Percentiles rank a stretch among this genome's conserved stretches.
These are phyloP conservation scores for Clarias pachynema DNA, from an alignment of 2,797 vertebrate genomes.

Conservation along the genomic window DNA sequence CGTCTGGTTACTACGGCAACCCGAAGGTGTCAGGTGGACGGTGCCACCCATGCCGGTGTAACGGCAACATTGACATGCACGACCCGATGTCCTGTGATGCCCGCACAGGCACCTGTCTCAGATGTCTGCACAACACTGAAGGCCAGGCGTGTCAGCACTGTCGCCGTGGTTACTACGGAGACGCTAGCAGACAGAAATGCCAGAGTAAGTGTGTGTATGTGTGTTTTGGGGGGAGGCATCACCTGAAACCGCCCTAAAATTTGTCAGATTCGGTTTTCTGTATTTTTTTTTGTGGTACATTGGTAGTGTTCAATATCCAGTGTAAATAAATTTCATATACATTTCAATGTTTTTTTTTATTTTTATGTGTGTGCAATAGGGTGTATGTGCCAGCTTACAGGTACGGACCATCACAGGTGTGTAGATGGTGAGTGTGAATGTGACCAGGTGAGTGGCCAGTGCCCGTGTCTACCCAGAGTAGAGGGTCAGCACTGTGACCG, in stretches of 20 bases:
- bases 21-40: constrained; percentile 78
- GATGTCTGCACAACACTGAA: constrained; percentile 88
- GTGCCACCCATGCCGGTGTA: constrained; percentile 88
- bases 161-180: constrained; percentile 85
- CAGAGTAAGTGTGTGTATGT: constrained; percentile 81
- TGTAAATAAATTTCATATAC: too few relatives aligned
- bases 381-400: constrained; percentile 85
- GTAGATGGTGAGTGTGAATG: constrained; percentile 82
- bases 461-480: constrained; percentile 85
- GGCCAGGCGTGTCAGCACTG: constrained; percentile 86
- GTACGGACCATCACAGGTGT: constrained; percentile 76
- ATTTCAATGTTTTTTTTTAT: too few relatives aligned
- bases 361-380: constrained; percentile 68
- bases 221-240: not conserved
- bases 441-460: constrained; percentile 82
- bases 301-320: not conserved
- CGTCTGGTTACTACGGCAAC: constrained; percentile 88
- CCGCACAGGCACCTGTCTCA: constrained; percentile 81
- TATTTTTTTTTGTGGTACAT: not conserved
- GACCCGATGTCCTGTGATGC: constrained; percentile 86
- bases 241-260: too few relatives aligned
- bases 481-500: constrained; percentile 87
- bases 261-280: not conserved
- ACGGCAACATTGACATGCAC: constrained; percentile 88
- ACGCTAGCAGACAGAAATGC: constrained; percentile 86